A percentile compares a stretch with the other conserved stretches of the same genome.
Evolutionary conservation across 2,888 invertebrate species (phyloP).

Genomic region (Stegana nigrithorax): DNA sequence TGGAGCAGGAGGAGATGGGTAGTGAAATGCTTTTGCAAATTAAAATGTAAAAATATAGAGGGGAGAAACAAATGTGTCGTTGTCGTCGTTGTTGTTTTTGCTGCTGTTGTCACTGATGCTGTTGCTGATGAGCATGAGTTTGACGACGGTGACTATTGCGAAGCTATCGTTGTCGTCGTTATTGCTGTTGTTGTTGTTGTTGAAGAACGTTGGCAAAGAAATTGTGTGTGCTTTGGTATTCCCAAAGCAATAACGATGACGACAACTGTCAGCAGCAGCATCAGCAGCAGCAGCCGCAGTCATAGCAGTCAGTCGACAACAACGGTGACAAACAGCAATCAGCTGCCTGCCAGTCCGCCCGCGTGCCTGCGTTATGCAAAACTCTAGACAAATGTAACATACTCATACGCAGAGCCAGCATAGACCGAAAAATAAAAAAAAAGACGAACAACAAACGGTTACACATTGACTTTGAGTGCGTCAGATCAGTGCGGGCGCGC

Average conservation of each 20-base stretch:
- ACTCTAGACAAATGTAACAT: too few relatives aligned
- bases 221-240: background rate
- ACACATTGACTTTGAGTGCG: slow-evolving; percentile 8
- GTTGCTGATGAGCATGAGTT: background rate
- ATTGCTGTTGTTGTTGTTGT: too few relatives aligned
- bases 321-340: background rate
- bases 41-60: slow-evolving; percentile 5
- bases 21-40: slow-evolving; percentile 15
- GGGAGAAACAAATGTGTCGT: too few relatives aligned
- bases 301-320: background rate
- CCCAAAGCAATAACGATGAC: slow-evolving; percentile 1
- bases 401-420: background rate
- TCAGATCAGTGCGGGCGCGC: background rate
- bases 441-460: slow-evolving; percentile 2
- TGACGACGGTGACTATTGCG: too few relatives aligned
- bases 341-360: background rate
- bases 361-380: background rate
- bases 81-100: too few relatives aligned
- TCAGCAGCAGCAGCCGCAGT: background rate
- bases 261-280: slow-evolving; percentile 7
- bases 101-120: too few relatives aligned
- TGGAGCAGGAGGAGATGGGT: background rate
- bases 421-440: too few relatives aligned
- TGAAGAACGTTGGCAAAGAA: background rate
- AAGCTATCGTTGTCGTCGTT: too few relatives aligned